Evolutionary conservation across 2,113 vertebrate genomes (phyloP).

Genomic region (Cryptotis parvus): DNA sequence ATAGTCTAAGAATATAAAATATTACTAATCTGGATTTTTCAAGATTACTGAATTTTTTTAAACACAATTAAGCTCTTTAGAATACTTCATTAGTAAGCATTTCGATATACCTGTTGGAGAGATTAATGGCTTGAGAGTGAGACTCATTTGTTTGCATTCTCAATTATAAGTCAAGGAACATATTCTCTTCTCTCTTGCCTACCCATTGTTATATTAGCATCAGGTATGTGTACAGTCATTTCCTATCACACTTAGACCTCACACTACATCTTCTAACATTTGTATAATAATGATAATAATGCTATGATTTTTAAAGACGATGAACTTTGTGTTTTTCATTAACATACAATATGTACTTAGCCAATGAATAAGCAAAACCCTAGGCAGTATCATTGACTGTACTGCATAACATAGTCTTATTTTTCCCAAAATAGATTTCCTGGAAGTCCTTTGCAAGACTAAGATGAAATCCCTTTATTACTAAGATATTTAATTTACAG

Average conservation of each 20-base stretch:
- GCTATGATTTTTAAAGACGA: background rate
- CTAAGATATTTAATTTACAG: background rate
- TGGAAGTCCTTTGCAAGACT: background rate
- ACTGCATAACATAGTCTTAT: background rate
- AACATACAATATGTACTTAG: background rate
- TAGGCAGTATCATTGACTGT: background rate
- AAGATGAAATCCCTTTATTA: background rate
- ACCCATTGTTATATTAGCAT: background rate
- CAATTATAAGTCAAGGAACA: background rate
- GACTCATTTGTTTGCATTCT: constrained; percentile 60
- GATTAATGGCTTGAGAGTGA: constrained; percentile 67
- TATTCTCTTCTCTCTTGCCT: constrained; percentile 41
- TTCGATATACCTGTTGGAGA: background rate
- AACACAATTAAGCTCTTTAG: background rate
- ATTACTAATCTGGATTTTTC: background rate
- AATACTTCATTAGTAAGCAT: background rate
- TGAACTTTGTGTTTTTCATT: background rate
- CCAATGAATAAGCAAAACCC: background rate
- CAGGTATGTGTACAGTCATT: background rate
- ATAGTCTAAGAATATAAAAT: background rate
- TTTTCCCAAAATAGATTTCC: constrained; percentile 1
- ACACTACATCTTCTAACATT: background rate
- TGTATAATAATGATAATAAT: rapidly evolving
- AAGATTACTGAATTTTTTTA: background rate
- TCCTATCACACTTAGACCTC: background rate